Evolutionary conservation across 1,140 invertebrate species (phyloP), one percentile per base, ranked within the genome.

Genomic region (Ceratitis capitata): DNA sequence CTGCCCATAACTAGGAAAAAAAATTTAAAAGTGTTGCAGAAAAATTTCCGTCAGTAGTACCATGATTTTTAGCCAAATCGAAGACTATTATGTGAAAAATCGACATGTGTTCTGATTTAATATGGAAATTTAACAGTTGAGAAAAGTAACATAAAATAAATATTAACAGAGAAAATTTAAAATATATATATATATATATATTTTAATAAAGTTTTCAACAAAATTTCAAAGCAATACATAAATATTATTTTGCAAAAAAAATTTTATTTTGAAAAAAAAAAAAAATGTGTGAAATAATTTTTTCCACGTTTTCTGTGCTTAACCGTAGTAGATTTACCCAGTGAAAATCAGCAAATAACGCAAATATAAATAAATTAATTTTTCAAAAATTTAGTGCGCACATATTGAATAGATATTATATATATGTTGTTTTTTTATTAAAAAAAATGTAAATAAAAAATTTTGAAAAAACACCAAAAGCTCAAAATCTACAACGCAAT

Each of bases 371-470:
- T n/a, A 56, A 56, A 56, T 23, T n/a, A 56, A 2, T 23, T 9
- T 5, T 56, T 19, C 51, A 56, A 5, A 56, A 4, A 56, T n/a
- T 23, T 23, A n/a, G n/a, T 23, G 2, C 4, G 19, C 0, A 53
- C 9, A 56, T 56, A 56, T 56, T 56, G 23, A 7, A n/a, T 23
- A 23, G 23, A 56, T n/a, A n/a, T 1, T n/a, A n/a, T n/a, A n/a
- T n/a, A n/a, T n/a, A n/a, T n/a, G n/a, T n/a, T n/a, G n/a, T n/a
- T 56, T 56, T 56, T 56, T n/a, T 56, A n/a, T 56, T 53, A 58
- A 84, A 85, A 84, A 84, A n/a, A 9, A 29, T 12, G 16, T 3
- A 56, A 83, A 56, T 53, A 53, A 39, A 58, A 58, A 49, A 23
- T 7, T 16, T 5, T 16, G 26, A 84, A 49, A 10, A 85, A 69